A percentile compares a stretch with the other conserved stretches of the same genome.
phyloP scores from a whole-genome alignment of 2,797 vertebrate species.

The Tarsius wallacei region DNA sequence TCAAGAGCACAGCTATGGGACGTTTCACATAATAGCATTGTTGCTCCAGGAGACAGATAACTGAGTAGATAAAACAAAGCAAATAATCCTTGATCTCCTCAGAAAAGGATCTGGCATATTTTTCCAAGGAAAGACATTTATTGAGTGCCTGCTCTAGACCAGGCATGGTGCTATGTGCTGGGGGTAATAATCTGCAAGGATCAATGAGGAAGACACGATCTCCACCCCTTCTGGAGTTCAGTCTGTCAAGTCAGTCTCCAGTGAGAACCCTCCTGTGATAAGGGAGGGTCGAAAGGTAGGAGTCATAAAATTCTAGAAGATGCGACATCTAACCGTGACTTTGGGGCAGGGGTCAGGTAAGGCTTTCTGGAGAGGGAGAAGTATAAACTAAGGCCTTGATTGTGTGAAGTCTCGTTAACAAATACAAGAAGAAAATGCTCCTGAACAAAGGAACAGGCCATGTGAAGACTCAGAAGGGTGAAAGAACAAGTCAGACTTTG shows the following conservation, averaged over 20 bases:
- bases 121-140: constrained; percentile 3
- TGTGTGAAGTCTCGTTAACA: background rate
- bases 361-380: background rate
- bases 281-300: background rate
- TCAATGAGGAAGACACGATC: background rate
- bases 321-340: background rate
- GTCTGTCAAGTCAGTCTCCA: background rate
- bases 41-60: background rate
- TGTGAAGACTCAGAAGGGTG: background rate
- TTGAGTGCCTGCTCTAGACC: background rate
- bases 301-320: background rate
- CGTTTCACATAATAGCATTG: background rate
- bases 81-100: background rate
- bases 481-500: background rate
- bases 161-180: background rate
- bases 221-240: background rate
- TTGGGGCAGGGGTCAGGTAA: background rate
- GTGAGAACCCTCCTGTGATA: background rate
- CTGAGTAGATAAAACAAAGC: background rate
- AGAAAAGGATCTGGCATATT: background rate
- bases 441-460: background rate
- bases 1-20: background rate
- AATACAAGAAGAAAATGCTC: background rate
- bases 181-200: background rate
- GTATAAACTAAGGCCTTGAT: background rate